These are phyloP conservation scores for Corydoras sp. DNA, from an alignment of 2,113 vertebrate genomes.

Conservation along the genomic window DNA sequence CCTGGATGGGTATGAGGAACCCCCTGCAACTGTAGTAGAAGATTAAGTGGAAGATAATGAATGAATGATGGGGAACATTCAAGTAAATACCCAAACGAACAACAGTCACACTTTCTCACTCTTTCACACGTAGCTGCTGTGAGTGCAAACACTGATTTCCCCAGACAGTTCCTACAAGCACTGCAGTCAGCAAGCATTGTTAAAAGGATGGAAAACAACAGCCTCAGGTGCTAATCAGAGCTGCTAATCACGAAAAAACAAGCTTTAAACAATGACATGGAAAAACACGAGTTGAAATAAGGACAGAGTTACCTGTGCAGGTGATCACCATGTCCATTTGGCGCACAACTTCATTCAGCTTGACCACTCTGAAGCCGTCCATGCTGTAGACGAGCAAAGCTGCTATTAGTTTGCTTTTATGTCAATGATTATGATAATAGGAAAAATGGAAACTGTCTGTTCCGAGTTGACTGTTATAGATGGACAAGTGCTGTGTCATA, in stretches of 20 bases:
- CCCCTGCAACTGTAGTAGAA: no score
- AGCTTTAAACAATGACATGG: slow-evolving; percentile 7
- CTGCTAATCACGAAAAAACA: slow-evolving; percentile 11
- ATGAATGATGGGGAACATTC: no score
- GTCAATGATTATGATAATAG: no score
- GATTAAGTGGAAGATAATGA: no score
- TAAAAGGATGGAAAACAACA: slow-evolving; percentile 26
- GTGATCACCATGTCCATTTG: slow-evolving; percentile 98
- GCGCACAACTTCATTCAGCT: slow-evolving; percentile 93
- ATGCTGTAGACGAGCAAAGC: slow-evolving; percentile 69
- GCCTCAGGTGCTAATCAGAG: slow-evolving; percentile 20
- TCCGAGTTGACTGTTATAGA: no score
- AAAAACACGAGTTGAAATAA: slow-evolving; percentile 18
- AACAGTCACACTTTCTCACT: background rate
- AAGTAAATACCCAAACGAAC: background rate
- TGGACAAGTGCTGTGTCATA: no score
- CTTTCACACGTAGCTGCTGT: background rate
- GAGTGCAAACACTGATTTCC: slow-evolving; percentile 21
- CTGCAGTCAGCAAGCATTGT: background rate
- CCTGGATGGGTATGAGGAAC: no score
- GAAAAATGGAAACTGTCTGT: no score
- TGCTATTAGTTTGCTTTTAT: background rate
- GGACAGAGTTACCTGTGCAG: slow-evolving; percentile 83
- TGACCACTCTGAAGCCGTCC: slow-evolving; percentile 96
- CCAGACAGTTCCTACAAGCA: slow-evolving; percentile 14